Evolutionary conservation across 1,140 invertebrate genomes (phyloP).

Genomic region (Cyclargus thomasi): DNA sequence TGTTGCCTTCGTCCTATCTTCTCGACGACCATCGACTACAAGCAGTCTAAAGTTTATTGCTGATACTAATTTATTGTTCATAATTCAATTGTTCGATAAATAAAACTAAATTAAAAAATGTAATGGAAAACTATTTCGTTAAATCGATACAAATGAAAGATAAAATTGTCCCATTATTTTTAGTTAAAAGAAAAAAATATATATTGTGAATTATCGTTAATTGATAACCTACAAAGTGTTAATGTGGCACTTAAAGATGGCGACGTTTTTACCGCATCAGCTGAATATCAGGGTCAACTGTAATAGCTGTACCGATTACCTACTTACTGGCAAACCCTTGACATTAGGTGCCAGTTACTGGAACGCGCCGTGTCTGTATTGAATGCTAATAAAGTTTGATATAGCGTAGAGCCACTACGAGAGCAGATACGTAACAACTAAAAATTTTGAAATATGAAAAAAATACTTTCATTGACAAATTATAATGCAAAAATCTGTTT

Average conservation of each 20-base stretch:
- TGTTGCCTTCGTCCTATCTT: conserved; percentile 17
- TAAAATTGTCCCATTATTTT: too few relatives aligned
- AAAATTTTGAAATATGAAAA: neutral
- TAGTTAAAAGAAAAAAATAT: neutral
- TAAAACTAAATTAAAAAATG: too few relatives aligned
- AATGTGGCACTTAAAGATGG: neutral
- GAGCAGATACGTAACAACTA: too few relatives aligned
- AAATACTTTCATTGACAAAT: neutral
- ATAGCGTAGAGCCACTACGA: neutral
- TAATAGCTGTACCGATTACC: neutral
- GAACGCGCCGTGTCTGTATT: neutral
- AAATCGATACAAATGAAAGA: too few relatives aligned
- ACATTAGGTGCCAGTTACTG: neutral
- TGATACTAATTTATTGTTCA: neutral
- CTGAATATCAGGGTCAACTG: neutral
- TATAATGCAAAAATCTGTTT: neutral
- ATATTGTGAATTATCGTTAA: neutral
- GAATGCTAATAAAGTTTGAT: neutral
- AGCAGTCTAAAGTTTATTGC: too few relatives aligned
- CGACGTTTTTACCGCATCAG: neutral
- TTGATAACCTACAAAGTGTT: neutral
- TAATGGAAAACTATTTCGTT: too few relatives aligned
- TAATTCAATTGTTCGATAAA: neutral
- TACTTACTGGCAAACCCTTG: neutral
- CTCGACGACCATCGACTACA: conserved; percentile 21